These are phyloP conservation scores for Apostichopus parvimensis DNA, from an alignment of 35 echinoderm and acorn worm genomes.

Conservation along the genomic window DNA sequence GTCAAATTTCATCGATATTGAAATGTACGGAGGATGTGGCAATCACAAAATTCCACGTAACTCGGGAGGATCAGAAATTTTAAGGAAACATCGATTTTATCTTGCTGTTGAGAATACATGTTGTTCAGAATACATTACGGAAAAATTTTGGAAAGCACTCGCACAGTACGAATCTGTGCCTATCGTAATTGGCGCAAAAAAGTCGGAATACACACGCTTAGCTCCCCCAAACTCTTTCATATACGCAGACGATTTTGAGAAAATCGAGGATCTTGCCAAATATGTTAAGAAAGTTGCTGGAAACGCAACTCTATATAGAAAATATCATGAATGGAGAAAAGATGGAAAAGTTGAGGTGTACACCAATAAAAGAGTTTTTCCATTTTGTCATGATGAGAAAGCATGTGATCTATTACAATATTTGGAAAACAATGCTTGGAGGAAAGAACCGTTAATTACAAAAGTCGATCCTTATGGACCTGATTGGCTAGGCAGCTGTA, in stretches of 20 bases:
- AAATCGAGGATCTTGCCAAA: constrained; percentile 18
- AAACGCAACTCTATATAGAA: constrained; percentile 42
- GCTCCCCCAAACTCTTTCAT: constrained; percentile 73
- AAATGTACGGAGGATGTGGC: constrained; percentile 56
- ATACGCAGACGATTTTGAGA: constrained; percentile 56
- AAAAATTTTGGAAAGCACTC: constrained; percentile 60
- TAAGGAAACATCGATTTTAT: constrained; percentile 61
- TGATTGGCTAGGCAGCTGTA: not conserved
- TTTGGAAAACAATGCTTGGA: not conserved
- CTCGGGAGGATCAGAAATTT: constrained; percentile 21
- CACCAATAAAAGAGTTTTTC: not conserved
- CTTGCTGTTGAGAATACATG: constrained; percentile 63
- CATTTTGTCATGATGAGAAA: not conserved
- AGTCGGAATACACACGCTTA: constrained; percentile 47
- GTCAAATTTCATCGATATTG: constrained; percentile 10
- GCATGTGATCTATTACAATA: not conserved
- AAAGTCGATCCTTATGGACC: constrained; percentile 11
- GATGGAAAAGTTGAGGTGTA: constrained; percentile 1
- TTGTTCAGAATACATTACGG: constrained; percentile 64
- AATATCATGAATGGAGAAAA: constrained; percentile 58
- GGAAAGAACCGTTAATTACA: not conserved
- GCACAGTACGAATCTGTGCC: constrained; percentile 37
- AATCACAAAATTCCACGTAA: not conserved
- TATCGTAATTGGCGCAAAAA: constrained; percentile 52
- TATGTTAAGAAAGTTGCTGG: constrained; percentile 44